A percentile compares a stretch with the other conserved stretches of the same genome.
Evolutionary conservation across 2,113 vertebrate genomes (phyloP).

Genomic region (Telmatochromis brichardi): DNA sequence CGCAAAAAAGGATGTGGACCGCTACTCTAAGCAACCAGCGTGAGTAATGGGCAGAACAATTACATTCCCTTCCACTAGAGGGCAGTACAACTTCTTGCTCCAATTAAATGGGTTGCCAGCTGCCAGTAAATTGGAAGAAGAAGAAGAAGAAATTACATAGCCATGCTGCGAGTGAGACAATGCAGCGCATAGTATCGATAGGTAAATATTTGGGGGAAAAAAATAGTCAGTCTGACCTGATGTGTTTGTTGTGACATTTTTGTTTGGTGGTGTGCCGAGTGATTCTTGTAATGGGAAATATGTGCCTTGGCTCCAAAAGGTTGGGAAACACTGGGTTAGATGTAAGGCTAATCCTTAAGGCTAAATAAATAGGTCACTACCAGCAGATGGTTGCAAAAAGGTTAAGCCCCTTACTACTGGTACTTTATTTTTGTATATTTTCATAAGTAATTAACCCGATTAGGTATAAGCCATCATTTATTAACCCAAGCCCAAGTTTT

Average conservation of each 20-base stretch:
- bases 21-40: background rate
- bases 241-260: background rate
- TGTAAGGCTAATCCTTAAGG: background rate
- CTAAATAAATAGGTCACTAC: background rate
- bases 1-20: background rate
- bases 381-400: background rate
- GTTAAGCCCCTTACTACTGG: background rate
- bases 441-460: background rate
- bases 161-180: background rate
- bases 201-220: fast-evolving
- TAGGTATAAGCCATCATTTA: background rate
- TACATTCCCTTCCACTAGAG: background rate
- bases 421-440: background rate
- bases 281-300: background rate
- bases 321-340: background rate
- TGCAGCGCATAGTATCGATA: background rate
- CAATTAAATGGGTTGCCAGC: background rate
- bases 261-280: background rate
- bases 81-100: background rate
- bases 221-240: background rate
- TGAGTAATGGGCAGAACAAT: background rate
- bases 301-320: background rate
- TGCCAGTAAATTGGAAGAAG: background rate
- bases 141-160: background rate
- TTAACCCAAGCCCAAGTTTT: background rate